Conservation (phyloP, 2,113 vertebrate species). For the Neotoma lepida region DNA sequence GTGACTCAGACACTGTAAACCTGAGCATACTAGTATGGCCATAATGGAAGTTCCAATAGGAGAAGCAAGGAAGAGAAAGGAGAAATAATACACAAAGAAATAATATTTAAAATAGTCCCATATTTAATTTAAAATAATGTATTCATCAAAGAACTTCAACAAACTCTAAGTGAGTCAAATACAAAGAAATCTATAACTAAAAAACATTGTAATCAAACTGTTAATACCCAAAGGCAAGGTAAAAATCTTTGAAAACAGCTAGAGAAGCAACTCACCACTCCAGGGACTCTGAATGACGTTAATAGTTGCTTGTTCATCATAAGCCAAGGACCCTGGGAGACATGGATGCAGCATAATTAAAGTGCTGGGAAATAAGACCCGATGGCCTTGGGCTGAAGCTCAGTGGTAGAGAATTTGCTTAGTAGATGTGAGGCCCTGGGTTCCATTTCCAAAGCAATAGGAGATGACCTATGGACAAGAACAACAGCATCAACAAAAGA, state of each 20-base stretch:
- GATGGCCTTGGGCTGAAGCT: not conserved
- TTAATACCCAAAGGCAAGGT: not conserved
- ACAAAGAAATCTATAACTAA: not conserved
- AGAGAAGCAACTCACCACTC: not conserved
- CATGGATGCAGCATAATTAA: not conserved
- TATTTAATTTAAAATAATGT: not conserved
- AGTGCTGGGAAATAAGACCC: not conserved
- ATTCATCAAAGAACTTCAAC: not conserved
- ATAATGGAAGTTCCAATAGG: not conserved
- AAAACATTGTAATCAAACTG: not conserved
- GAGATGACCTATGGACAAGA: not conserved
- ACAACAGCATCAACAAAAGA: not conserved
- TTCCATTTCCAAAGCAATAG: not conserved
- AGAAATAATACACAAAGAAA: not conserved
- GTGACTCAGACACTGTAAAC: not conserved
- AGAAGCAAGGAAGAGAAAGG: not conserved
- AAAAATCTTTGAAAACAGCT: not conserved
- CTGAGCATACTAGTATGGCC: not conserved
- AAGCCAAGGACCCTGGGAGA: not conserved
- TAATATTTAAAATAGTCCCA: not conserved
- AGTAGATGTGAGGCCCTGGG: not conserved
- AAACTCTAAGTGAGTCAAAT: not conserved
- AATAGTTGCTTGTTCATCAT: not conserved
- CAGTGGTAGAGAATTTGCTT: not conserved
- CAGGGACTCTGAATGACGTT: not conserved